Base-by-base conservation (phyloP, 2,888 invertebrate genomes). In the Poecilus cupreus region DNA sequence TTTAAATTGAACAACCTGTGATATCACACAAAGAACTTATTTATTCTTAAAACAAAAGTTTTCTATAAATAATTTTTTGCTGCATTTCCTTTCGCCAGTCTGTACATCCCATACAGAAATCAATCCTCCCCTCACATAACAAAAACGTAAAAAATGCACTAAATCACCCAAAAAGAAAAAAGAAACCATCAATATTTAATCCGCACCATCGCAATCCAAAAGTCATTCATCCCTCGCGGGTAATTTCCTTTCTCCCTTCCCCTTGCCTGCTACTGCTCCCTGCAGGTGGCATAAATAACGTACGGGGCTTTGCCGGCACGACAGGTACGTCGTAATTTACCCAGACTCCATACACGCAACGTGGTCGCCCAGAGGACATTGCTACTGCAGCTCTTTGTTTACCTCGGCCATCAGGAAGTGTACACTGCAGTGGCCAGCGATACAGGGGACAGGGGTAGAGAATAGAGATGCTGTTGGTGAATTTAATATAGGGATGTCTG, bases 291-390 rank as follows among this genome's bases (percentile, higher is more conserved):
- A 32, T 68, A 68, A 68, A 68, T 68, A 68, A 68, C 64, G n/a
- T 32, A 10, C 16, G 24, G 64, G 64, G 51, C 51, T 51, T 51
- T 51, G 16, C 51, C 51, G 11, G 51, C 51, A 51, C 64, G 64
- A 37, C 64, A 68, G 64, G 64, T 37, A 68, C 10, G 64, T 37
- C 64, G 64, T 68, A 68, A 68, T 68, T 68, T 68, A 68, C 18
- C 64, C 60, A 46, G n/a, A 46, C 13, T n/a, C 46, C n/a, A 13
- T n/a, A 46, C 51, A 51, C 51, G 18, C 16, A 13, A 18, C 51
- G 16, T 8, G 18, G 18, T 68, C 37, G 16, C 37, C 18, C 32
- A 26, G 37, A 60, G 60, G 60, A 26, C 60, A 60, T 54, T 26
- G 60, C 60, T 26, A 32, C 24, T 60, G 60, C 60, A 60, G 60